phyloP scores from a whole-genome alignment of 2,797 vertebrate genomes.

The Botia almorhae region DNA sequence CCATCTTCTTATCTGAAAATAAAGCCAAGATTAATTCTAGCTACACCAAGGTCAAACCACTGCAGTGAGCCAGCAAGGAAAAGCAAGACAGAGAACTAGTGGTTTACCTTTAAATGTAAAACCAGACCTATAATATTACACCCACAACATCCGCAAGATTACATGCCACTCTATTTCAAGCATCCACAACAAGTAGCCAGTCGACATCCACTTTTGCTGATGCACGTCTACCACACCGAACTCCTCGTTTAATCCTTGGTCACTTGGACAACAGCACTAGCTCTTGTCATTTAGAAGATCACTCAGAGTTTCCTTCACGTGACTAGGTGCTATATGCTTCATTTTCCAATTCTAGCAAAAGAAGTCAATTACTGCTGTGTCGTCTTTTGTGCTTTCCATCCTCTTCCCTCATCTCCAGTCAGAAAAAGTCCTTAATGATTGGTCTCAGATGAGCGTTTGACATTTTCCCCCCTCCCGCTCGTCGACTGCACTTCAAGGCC shows the following conservation, averaged over 20 bases:
- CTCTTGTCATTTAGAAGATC: constrained; percentile 49
- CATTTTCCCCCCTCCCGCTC: constrained; percentile 64
- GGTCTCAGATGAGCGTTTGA: constrained; percentile 61
- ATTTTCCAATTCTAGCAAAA: constrained; percentile 35
- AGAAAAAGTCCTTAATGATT: constrained; percentile 65
- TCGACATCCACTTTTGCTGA: constrained; percentile 19
- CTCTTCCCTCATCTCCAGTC: constrained; percentile 51
- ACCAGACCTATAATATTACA: constrained; percentile 13
- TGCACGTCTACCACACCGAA: constrained; percentile 24
- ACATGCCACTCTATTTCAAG: constrained; percentile 4
- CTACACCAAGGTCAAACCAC: constrained; percentile 2
- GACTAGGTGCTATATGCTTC: constrained; percentile 30
- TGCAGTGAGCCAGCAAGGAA: constrained; percentile 2
- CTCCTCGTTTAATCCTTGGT: not conserved
- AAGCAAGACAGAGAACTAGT: not conserved
- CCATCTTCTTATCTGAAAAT: constrained; percentile 41
- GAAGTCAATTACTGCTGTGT: constrained; percentile 37
- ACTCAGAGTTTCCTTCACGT: constrained; percentile 30
- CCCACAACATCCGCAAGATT: constrained; percentile 21
- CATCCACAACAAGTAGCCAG: not conserved
- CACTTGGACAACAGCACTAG: constrained; percentile 8
- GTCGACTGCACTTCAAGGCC: constrained; percentile 71
- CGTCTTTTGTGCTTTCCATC: constrained; percentile 34
- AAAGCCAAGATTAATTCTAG: constrained; percentile 31
- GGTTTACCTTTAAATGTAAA: constrained; percentile 14